A percentile compares a stretch with the other conserved stretches of the same genome.
Evolutionary conservation across 2,797 vertebrate genomes (phyloP).

Genomic region (Gymnopithys bicolor): DNA sequence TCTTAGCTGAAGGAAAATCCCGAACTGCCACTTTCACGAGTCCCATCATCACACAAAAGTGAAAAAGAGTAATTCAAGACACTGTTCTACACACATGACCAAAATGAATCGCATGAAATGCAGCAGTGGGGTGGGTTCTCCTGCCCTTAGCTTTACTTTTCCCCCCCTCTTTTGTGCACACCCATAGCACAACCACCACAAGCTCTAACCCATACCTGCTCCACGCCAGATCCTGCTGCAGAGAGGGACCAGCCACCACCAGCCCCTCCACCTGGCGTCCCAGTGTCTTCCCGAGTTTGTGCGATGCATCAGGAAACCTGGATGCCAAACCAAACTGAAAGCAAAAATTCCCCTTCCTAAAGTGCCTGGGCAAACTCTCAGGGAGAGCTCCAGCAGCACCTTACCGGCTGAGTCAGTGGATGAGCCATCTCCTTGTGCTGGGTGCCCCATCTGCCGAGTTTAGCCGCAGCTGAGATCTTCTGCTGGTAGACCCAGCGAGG

Average conservation of each 20-base stretch:
- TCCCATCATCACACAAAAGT: not conserved
- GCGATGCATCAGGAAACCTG: not conserved
- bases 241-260: not conserved
- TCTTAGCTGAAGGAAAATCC: not conserved
- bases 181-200: not conserved
- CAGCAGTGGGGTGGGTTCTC: not conserved
- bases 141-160: not conserved
- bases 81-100: not conserved
- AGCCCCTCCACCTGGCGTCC: not conserved
- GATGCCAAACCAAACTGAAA: not conserved
- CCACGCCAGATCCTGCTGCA: not conserved
- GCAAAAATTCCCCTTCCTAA: not conserved
- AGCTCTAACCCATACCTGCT: not conserved
- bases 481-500: not conserved
- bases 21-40: not conserved
- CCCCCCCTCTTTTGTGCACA: not conserved
- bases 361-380: constrained; percentile 1
- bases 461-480: constrained; percentile 49
- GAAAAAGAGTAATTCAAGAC: not conserved
- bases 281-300: not conserved
- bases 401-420: constrained; percentile 61
- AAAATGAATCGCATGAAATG: not conserved
- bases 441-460: constrained; percentile 58
- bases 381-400: constrained; percentile 32
- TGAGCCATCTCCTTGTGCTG: constrained; percentile 65